Evolutionary conservation across 2,797 vertebrate genomes (phyloP), one percentile per base, ranked within the genome.

Genomic region (Lacerta bilineata): DNA sequence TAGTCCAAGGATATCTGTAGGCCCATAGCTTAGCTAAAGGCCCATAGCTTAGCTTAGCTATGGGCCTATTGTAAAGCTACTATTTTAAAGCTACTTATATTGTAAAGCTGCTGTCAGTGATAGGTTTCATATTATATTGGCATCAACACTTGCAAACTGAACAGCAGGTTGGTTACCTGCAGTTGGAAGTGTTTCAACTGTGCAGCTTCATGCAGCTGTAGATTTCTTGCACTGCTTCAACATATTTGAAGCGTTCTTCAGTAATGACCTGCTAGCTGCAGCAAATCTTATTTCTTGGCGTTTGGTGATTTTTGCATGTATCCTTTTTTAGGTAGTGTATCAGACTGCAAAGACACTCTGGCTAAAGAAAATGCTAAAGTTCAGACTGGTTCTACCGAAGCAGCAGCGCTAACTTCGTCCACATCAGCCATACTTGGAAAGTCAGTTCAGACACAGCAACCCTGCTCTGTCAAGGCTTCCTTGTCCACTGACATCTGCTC

Each of bases 381-480:
- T 29, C 97, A 97, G 4, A 94, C 93, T 66, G 96, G 96, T 3
- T 96, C 96, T 5, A 95, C 97, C 0, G 96, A 97, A 91, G 97
- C 97, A 7, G 96, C 96, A 83, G 97, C 97, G 86, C 95, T 95
- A 66, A 95, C 97, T 41, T 96, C 96, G 94, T 96, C 97, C 5
- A 91, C 95, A 1, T 72, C 95, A 15, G 89, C 91, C 91, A 82
- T 91, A 71, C 91, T 94, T 0, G 97, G 97, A 71, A 98, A 98
- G 93, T 97, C 98, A 0, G 98, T 99, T 93, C 99, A 99, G 94
- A 99, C 99, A 11, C 98, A 99, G 97, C 99, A 99, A 96, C 99
- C 99, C 25, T 99, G 99, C 95, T 99, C 99, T 55, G 98, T 99
- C 95, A 99, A 99, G 95, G 98, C 98, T 93, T 99, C 99, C 75